Evolutionary conservation across 2,888 invertebrate genomes (phyloP), one percentile per base, ranked within the genome.

Genomic region (Dicyrtoma fusca): DNA sequence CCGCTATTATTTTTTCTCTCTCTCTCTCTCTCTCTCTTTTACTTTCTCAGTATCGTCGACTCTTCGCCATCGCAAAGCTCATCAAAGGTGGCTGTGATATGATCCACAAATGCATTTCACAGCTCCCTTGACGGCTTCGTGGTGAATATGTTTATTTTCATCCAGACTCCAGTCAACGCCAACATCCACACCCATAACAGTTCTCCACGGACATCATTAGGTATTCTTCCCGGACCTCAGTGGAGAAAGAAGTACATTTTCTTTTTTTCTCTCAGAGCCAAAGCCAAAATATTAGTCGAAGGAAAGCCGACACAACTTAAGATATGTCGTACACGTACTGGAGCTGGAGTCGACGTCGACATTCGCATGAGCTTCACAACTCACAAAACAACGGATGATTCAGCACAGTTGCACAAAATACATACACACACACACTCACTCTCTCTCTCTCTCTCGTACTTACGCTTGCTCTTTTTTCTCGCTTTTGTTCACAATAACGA

Each of bases 81-180:
- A 92, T 93, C 94, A 94, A 95, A 86, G 94, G 92, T 93, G 94
- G 94, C 95, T 95, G 94, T 95, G 95, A 95, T 94, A 94, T 92
- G 94, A 89, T 82, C 83, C 80, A 80, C 84, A 85, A 74, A 73
- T 73, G 76, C 88, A 90, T 90, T 90, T 91, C 93, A 92, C 93
- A 88, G 88, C 92, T 92, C 89, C 90, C 91, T 93, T 92, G 92
- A 91, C 88, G 89, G 77, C 79, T 77, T 78, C 72, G 75, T 57
- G 70, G 69, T 72, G 66, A 49, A 63, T 34, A 42, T 21, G 21
- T 17, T 45, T 51, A 19, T 45, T 64, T 55, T 47, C 53, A 51
- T 45, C 51, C 34, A 61, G 49, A 44, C 59, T 42, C 55, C 17
- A 34, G n/a, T 13, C 14, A 19, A 19, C 47, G 21, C 51, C 21